Evolutionary conservation across 2,888 invertebrate species (phyloP), one percentile per base, ranked within the genome.

Genomic region (Tachina grossa): DNA sequence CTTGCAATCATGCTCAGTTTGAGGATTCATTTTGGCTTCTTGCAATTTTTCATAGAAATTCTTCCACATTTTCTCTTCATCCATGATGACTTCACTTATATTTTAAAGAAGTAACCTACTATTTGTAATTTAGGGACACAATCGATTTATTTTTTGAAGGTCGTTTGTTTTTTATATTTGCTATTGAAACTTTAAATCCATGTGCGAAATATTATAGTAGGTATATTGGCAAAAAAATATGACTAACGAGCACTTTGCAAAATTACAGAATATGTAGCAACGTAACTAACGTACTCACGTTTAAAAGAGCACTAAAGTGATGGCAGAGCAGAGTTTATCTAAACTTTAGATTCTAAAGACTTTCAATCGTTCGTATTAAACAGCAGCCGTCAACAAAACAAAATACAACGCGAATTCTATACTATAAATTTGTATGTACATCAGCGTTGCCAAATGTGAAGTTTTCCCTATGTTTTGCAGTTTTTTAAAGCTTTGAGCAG

Each of bases 21-120:
- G 94, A 71, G 95, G 94, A 79, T 95, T 94, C 91, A 94, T 94
- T 91, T 95, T 95, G 4, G 88, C 85, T 83, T 95, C 94, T 88
- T 95, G 94, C 84, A 96, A 91, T 89, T 95, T 95, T 76, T 95
- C 95, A 89, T 96, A 96, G 90, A 96, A 95, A 84, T 94, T 94
- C 92, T 95, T 96, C 96, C 96, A 96, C 96, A 96, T 96, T 13
- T 94, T 93, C 90, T 96, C 96, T 92, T 96, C 96, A 92, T 95
- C 90, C 92, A 92, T 92, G 76, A 87, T 76, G 43, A 77, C 31
- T 71, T 76, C 80, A 76, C 75, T 77, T 45, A 59, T 19, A 31
- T 39, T 2, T 47, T 13, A 10, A 53, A 53, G n/a, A 53, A 51
- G 9, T 66, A 39, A 16, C 39, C 11, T 39, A 19, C 47, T 19